Evolutionary conservation across 2,113 vertebrate species (phyloP), one percentile per base, ranked within the genome.

Genomic region (Notothenia rossii): DNA sequence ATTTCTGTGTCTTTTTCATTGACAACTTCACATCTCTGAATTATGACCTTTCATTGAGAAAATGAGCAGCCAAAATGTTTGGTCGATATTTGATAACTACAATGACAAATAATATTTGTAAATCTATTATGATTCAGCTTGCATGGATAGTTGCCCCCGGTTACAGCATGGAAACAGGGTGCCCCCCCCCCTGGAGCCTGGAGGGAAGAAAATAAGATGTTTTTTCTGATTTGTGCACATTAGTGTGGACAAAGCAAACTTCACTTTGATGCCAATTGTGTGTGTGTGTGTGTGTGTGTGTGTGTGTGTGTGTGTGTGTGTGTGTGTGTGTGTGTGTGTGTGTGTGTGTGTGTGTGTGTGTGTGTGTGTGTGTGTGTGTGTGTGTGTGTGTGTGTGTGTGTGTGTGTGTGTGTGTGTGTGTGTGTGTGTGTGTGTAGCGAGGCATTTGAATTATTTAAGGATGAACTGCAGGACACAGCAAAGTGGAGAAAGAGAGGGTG

Each of bases 381-480:
- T 1, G 14, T 72, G 5, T 72, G 64, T 76, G 55, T 61, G 48
- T 59, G 62, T 50, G 64, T 53, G 63, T 25, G 70, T 71, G 62
- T 75, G 68, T 65, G 71, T 72, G 79, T 72, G 75, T 54, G 67
- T 36, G 69, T 68, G 73, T 14, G 45, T 73, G 74, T 75, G 72
- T 76, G 79, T 71, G 77, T 67, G 78, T 43, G 76, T 63, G 64
- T 53, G 63, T 25, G 70, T 67, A 64, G 54, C 65, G 76, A 72
- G 59, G 72, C 43, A 43, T 86, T 78, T 86, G 84, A 90, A 90
- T 93, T 90, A 91, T 92, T 93, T 89, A 90, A 87, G 82, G 81
- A 66, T 79, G 85, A 91, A 83, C 82, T 87, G 79, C 84, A 87
- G 86, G 86, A 85, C 83, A 88, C 59, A 69, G 72, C 69, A 72